Base-by-base conservation (phyloP, 2,888 invertebrate genomes). In the Drosophila maculinotata region DNA sequence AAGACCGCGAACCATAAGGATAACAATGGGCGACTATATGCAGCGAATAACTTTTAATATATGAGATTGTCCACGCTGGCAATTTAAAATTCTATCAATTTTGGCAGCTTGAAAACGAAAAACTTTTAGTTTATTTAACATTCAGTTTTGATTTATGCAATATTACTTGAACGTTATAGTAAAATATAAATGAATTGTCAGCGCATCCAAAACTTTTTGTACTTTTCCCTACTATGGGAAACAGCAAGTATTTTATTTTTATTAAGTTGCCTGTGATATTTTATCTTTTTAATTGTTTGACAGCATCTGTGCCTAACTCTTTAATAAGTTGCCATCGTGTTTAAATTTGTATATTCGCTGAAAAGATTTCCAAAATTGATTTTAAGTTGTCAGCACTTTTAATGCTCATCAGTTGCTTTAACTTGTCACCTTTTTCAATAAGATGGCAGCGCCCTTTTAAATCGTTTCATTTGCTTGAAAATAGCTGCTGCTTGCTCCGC, bases 51-150 rank as follows among this genome's bases (percentile, higher is more conserved):
- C 45, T 62, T 76, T 62, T 54, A 47, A 62, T 63, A 62, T 63
- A 56, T 42, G 30, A 28, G 39, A 49, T 56, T 33, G 44, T 54
- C 30, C 49, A 72, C 62, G 52, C 62, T 60, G 42, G 49, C 77
- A 63, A 23, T 73, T 64, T 31, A 57, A 69, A 65, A 81, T 69
- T 65, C 53, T 30, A 65, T 59, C 42, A 62, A 64, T 73, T 72
- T 76, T 52, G 17, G 28, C 14, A 48, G 26, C 15, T 17, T 41
- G 45, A 44, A 45, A 30, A 52, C 31, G n/a, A 49, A 44, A 45
- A 30, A 52, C 31, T 15, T 5, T 15, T 31, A n/a, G 30, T 4
- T 53, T 42, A 53, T 53, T 64, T 14, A 41, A 12, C n/a, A 44
- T 10, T 44, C 12, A 42, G 57, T 33, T 72, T 42, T 57, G 48